Percentiles rank a stretch among this genome's conserved stretches.
phyloP scores from a whole-genome alignment of 2,888 invertebrate species.

The Nomada ruficornis region DNA sequence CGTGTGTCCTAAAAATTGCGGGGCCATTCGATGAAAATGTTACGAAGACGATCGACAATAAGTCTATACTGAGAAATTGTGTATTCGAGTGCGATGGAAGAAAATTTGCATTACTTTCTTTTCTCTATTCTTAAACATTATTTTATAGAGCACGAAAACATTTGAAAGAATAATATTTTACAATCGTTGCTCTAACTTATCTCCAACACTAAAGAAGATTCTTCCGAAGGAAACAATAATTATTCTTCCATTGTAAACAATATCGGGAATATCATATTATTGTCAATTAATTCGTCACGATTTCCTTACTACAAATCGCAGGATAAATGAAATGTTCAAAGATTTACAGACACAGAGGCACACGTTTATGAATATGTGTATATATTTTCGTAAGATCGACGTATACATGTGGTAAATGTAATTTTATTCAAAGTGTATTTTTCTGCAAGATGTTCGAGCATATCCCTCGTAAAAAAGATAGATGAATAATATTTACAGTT shows the following conservation, averaged over 20 bases:
- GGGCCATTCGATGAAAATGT: constrained; percentile 8
- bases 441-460: constrained; percentile 24
- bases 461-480: constrained; percentile 6
- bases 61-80: not conserved
- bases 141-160: not conserved
- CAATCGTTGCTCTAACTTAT: not conserved
- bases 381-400: constrained; percentile 38
- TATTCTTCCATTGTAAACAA: not conserved
- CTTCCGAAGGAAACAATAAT: not conserved
- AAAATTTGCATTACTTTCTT: not conserved
- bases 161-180: not conserved
- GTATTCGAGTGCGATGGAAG: not conserved
- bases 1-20: constrained; percentile 11
- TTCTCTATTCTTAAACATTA: not conserved
- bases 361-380: constrained; percentile 24
- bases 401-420: constrained; percentile 8
- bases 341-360: constrained; percentile 6
- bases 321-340: constrained; percentile 10
- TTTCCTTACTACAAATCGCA: not conserved
- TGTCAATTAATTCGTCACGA: constrained; percentile 40
- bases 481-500: constrained; percentile 4
- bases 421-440: constrained; percentile 7
- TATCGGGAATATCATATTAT: not conserved
- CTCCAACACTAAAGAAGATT: not conserved
- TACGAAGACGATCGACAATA: constrained; percentile 6